Conservation (phyloP, 2,888 invertebrate genomes). For the Conops quadrifasciatus region DNA sequence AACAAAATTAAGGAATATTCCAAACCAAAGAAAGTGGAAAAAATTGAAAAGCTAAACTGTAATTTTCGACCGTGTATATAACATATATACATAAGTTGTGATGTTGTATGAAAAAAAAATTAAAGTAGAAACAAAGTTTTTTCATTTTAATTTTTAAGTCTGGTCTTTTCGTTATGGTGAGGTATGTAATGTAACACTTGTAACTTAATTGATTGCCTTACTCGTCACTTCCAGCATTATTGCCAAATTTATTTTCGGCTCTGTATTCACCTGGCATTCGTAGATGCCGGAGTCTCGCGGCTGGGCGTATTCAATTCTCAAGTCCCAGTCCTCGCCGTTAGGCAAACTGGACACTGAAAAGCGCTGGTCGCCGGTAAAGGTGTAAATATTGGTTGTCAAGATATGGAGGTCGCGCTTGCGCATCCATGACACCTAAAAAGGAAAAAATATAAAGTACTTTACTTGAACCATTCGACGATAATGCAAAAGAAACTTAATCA, state of each 20-base stretch:
- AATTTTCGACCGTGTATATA: no score
- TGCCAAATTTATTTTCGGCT: conserved; percentile 88
- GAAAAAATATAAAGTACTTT: no score
- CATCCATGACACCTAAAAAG: conserved; percentile 63
- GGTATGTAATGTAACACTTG: no score
- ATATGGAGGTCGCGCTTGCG: conserved; percentile 74
- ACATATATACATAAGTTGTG: no score
- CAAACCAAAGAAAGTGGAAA: no score
- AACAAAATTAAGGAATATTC: no score
- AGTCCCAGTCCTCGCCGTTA: conserved; percentile 86
- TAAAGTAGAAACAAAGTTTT: neutral
- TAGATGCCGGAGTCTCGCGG: conserved; percentile 84
- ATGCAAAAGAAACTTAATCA: no score
- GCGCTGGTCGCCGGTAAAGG: conserved; percentile 86
- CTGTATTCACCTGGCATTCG: conserved; percentile 90
- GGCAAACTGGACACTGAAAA: conserved; percentile 87
- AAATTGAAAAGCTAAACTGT: no score
- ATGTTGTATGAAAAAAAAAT: no score
- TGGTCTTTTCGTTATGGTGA: neutral
- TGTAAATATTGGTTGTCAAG: conserved; percentile 83
- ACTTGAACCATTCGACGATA: no score
- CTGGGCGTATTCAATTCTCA: conserved; percentile 85
- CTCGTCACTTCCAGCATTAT: conserved; percentile 81
- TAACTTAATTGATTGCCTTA: conserved; percentile 66
- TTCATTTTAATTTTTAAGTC: neutral